Conservation (phyloP, 2,113 vertebrate species). For the Columba janthina region DNA sequence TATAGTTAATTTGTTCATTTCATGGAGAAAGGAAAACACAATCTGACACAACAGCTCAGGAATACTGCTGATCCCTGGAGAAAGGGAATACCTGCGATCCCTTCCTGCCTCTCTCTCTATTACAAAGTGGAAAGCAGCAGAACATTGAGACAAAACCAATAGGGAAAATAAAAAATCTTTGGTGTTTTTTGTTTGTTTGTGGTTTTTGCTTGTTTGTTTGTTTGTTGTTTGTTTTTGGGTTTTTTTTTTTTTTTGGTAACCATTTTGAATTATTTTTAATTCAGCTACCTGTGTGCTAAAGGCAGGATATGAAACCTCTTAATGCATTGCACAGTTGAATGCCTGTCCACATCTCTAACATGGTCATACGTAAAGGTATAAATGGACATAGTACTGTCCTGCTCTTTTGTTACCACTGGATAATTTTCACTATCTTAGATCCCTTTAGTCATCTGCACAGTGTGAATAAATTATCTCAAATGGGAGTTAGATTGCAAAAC, state of each 20-base stretch:
- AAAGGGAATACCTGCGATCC: neutral
- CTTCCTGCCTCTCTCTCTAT: neutral
- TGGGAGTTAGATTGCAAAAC: neutral
- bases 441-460: neutral
- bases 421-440: neutral
- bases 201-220: neutral
- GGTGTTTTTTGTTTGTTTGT: no score
- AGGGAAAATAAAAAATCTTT: neutral
- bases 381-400: neutral
- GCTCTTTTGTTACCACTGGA: neutral
- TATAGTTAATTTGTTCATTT: neutral
- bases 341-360: neutral
- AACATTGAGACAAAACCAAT: neutral
- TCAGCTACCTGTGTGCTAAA: neutral
- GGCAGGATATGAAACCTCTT: neutral
- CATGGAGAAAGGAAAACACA: neutral
- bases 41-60: neutral
- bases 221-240: no score
- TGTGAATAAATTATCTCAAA: neutral
- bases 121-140: neutral
- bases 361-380: rapidly evolving
- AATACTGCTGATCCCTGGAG: neutral
- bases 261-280: neutral
- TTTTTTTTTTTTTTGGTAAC: neutral
- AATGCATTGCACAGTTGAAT: neutral